Evolutionary conservation across 2,888 invertebrate genomes (phyloP).

Genomic region (Patella depressa): DNA sequence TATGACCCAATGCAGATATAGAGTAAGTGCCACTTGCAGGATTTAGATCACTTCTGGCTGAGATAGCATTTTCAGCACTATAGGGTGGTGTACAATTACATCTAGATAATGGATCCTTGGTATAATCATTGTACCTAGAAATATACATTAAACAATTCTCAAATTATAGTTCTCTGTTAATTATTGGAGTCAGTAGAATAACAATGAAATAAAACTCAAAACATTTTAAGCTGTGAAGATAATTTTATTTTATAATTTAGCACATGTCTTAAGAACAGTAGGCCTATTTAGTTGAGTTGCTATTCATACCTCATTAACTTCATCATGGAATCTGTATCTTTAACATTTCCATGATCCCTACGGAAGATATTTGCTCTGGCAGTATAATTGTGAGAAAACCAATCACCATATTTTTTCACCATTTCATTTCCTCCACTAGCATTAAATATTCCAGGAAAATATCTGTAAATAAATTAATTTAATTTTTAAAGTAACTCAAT

Average conservation of each 20-base stretch:
- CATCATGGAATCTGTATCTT: slow-evolving; percentile 77
- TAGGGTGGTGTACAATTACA: slow-evolving; percentile 81
- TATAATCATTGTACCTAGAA: slow-evolving; percentile 80
- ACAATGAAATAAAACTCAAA: no score
- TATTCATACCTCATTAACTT: slow-evolving; percentile 72
- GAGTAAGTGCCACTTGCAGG: slow-evolving; percentile 81
- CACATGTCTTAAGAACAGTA: no score
- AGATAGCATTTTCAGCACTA: slow-evolving; percentile 81
- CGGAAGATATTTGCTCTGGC: slow-evolving; percentile 79
- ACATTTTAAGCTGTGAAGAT: neutral
- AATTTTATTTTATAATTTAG: no score
- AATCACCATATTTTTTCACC: slow-evolving; percentile 75
- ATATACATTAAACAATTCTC: no score
- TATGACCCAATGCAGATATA: slow-evolving; percentile 79
- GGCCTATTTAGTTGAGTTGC: neutral
- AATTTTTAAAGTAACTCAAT: neutral
- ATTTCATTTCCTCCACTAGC: slow-evolving; percentile 77
- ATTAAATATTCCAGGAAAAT: slow-evolving; percentile 78
- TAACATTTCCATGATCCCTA: slow-evolving; percentile 76
- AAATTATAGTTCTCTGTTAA: no score
- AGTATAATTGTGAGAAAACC: slow-evolving; percentile 78
- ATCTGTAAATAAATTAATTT: slow-evolving; percentile 61
- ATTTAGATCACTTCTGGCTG: slow-evolving; percentile 82
- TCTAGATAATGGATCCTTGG: slow-evolving; percentile 78
- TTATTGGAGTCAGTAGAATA: no score